These are phyloP conservation scores for Homarus americanus DNA, from an alignment of 1,140 invertebrate species.

Conservation along the genomic window DNA sequence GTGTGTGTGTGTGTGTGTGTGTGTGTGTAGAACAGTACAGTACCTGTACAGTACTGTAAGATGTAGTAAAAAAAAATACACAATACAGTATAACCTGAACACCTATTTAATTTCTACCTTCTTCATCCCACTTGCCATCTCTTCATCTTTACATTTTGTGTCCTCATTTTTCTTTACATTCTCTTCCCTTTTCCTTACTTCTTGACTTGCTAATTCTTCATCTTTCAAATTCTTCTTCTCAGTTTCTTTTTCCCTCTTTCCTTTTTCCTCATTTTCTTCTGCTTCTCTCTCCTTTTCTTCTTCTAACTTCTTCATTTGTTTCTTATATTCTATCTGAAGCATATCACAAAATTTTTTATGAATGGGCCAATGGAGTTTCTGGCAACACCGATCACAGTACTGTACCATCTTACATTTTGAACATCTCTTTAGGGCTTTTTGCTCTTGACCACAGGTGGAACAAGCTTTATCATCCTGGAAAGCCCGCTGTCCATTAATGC, in stretches of 20 bases:
- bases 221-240: conserved; percentile 21
- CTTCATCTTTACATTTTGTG: no score
- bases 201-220: conserved; percentile 30
- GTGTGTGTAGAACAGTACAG: no score
- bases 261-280: no score
- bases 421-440: conserved; percentile 84
- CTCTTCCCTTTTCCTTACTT: background rate
- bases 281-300: conserved; percentile 46
- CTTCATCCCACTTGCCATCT: no score
- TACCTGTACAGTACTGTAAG: no score
- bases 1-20: no score
- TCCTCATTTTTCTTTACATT: no score
- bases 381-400: conserved; percentile 96
- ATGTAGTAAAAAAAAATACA: no score
- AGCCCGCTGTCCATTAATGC: conserved; percentile 93
- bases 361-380: conserved; percentile 96
- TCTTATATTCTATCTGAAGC: conserved; percentile 70
- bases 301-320: conserved; percentile 34
- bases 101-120: no score
- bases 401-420: conserved; percentile 95
- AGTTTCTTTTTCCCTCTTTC: background rate
- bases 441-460: conserved; percentile 92
- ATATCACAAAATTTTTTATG: conserved; percentile 90
- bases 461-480: conserved; percentile 85
- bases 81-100: no score